Conservation (phyloP, 2,113 vertebrate genomes). For the Neogale vison region DNA sequence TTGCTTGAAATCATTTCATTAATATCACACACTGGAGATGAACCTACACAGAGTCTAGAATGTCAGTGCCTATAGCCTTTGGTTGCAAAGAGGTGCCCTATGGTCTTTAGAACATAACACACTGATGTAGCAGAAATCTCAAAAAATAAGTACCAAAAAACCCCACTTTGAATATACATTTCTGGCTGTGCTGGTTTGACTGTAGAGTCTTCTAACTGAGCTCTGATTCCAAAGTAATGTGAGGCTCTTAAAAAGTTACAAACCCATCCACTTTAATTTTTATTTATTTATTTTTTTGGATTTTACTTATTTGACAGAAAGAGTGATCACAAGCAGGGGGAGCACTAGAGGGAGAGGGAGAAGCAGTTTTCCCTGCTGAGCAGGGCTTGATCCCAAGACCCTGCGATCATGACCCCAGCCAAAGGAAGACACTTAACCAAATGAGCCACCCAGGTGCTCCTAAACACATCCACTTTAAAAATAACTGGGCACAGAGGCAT, state of each 20-base stretch:
- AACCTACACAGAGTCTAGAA: background rate
- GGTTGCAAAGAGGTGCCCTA: background rate
- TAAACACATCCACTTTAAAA: background rate
- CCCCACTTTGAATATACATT: background rate
- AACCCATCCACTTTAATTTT: background rate
- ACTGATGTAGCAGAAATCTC: background rate
- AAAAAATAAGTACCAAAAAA: background rate
- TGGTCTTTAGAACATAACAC: background rate
- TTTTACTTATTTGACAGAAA: no score
- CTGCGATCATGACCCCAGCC: no score
- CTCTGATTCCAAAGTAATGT: background rate
- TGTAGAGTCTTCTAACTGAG: background rate
- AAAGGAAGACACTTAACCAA: no score
- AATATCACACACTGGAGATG: background rate
- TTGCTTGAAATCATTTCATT: conserved; percentile 12
- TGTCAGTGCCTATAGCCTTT: background rate
- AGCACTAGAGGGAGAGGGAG: no score
- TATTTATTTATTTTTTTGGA: no score
- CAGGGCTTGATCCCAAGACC: no score
- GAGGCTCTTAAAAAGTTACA: background rate
- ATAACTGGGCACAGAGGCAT: background rate
- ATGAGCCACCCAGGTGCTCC: no score
- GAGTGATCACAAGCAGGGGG: no score
- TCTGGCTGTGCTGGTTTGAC: background rate
- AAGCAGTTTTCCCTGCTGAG: no score